Evolutionary conservation across 1,140 invertebrate genomes (phyloP), one percentile per base, ranked within the genome.

Genomic region (Manduca sexta): DNA sequence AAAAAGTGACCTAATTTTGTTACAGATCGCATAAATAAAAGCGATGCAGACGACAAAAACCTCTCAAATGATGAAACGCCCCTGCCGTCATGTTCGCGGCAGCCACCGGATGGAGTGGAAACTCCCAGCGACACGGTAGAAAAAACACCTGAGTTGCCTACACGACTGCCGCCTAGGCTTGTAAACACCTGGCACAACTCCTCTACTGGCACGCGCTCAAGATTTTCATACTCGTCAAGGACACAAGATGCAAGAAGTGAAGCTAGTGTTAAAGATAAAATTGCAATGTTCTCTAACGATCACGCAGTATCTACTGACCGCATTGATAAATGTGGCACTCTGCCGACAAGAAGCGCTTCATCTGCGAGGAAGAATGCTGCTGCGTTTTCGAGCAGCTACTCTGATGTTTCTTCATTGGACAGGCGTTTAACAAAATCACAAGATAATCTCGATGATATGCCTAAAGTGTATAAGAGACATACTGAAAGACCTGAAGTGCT

Each of bases 81-180:
- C 31, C 61, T 83, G 17, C 77, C 85, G 13, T 84, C 87, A 13
- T 89, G 88, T 64, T 92, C 92, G 17, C 89, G 94, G 56, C 89
- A 94, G 65, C 94, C 94, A 52, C 94, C 94, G 39, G 94, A 96
- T 82, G 94, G 94, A 59, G 93, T 95, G 73, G 94, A 96, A 74
- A 95, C 95, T 84, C 94, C 93, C 47, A 87, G 91, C 17, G 92
- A 92, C 61, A 92, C 91, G 49, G 87, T 91, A 52, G 92, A 94
- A 76, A 91, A 84, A 51, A 64, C 63, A 10, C 79, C 74, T 26
- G 79, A 79, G 21, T 65, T 69, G 41, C 65, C 73, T 16, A 61
- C 73, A 10, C 71, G 72, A 12, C 49, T 83, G 18, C 77, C 76
- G 18, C 73, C 79, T 39, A 65, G 78, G 35, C 45, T 84, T 17